Evolutionary conservation across 2,113 vertebrate genomes (phyloP), one percentile per base, ranked within the genome.

Genomic region (Sander vitreus): DNA sequence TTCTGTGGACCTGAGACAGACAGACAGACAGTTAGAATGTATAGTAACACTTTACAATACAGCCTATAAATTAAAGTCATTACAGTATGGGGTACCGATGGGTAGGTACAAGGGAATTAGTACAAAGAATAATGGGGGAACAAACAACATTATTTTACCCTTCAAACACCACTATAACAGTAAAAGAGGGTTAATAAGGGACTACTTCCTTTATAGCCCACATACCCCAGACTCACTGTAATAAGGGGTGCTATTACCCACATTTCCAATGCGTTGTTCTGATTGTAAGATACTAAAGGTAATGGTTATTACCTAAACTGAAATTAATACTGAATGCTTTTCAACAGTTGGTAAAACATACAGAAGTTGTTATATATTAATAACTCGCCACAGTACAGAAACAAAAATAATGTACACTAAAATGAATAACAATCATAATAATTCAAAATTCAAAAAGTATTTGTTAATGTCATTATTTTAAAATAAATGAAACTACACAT

Each of bases 1-100:
- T 98, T 85, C 97, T 96, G 93, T 98, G 97, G 71, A 98, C 97
- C 95, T 96, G 62, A 47, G 0, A 62, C 6, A 62, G 16, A 75
- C 55, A 45, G 47, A 43, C 39, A 11, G 39, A 43, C 39, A 55
- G 62, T 6, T 5, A 25, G 19, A 57, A 36, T 55, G 54, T 14
- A 68, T 5, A 13, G 58, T 21, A 15, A 69, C 27, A 14, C 12
- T 67, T 30, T 6, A 59, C 30, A 36, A 33, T 15, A 30, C 2
- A 81, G 43, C 25, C 51, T 3, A 8, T 1, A 58, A 21, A 65
- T 30, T 53, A 74, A 3, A 10, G 18, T 7, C 8, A 50, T 43
- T 68, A 39, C 50, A 19, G 48, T 21, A 33, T 1, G 0, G 3
- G 23, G 12, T 39, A 10, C 6, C 23, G 23, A 39, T 63, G 16